A percentile compares a stretch with the other conserved stretches of the same genome.
phyloP scores from a whole-genome alignment of 2,113 vertebrate genomes.

The Epinephelus lanceolatus region DNA sequence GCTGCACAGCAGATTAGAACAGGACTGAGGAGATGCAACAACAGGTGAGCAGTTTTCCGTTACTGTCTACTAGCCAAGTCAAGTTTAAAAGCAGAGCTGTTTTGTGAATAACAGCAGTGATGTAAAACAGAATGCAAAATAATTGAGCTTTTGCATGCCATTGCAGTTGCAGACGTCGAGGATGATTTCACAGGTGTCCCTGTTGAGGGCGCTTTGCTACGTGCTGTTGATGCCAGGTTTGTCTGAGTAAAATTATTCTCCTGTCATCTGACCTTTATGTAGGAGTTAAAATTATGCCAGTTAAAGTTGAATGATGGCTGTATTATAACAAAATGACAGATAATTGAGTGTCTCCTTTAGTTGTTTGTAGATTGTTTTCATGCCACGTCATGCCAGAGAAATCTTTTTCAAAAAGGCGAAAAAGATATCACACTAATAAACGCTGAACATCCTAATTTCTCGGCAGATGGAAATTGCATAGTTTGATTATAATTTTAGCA shows the following conservation, averaged over 20 bases:
- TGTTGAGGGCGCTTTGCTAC: constrained; percentile 50
- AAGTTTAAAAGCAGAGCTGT: constrained; percentile 5
- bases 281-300: neutral
- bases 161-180: constrained; percentile 56
- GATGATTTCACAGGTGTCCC: constrained; percentile 56
- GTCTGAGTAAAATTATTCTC: constrained; percentile 7
- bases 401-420: too few species aligned
- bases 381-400: too few species aligned
- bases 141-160: neutral
- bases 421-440: too few species aligned
- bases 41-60: constrained; percentile 56
- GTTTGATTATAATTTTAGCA: too few species aligned
- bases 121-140: neutral
- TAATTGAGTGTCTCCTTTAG: neutral
- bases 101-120: too few species aligned
- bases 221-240: constrained; percentile 73
- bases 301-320: too few species aligned
- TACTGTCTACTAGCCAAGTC: neutral
- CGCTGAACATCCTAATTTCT: too few species aligned
- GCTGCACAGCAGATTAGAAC: constrained; percentile 41
- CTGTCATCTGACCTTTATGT: neutral
- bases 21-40: constrained; percentile 41
- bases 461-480: too few species aligned
- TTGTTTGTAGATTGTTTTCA: neutral
- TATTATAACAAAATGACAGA: too few species aligned